Conservation (phyloP, 2,113 vertebrate genomes). For the Machaerirhynchus nigripectus region DNA sequence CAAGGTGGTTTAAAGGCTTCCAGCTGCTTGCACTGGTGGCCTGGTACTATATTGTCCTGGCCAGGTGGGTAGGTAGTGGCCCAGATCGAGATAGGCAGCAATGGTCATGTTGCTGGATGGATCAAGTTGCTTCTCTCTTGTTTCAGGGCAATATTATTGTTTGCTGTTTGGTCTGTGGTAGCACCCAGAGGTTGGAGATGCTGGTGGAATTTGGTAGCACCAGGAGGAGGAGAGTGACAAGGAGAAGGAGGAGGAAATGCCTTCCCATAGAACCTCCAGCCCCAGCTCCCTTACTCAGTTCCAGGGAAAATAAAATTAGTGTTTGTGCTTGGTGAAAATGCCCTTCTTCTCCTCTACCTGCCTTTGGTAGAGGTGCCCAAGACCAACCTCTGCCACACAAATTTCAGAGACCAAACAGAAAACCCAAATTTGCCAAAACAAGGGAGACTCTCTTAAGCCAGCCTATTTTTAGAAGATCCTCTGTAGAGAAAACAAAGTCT, state of each 20-base stretch:
- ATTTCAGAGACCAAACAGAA: neutral
- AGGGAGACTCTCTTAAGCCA: neutral
- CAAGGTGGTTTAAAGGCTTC: neutral
- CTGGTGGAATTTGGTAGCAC: neutral
- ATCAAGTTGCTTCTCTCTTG: neutral
- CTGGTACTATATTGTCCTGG: neutral
- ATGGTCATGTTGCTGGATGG: neutral
- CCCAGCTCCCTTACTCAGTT: neutral
- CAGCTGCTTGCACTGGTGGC: neutral
- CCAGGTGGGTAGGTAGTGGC: neutral
- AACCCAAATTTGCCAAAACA: neutral
- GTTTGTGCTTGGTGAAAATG: neutral
- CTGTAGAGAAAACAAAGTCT: conserved; percentile 10
- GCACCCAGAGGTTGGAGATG: neutral
- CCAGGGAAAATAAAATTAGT: neutral
- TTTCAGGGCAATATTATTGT: neutral
- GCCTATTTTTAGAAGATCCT: conserved; percentile 27
- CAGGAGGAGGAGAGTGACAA: neutral
- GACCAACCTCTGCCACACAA: neutral
- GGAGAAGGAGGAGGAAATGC: neutral
- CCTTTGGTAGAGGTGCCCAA: neutral
- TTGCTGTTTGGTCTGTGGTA: neutral
- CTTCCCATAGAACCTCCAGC: neutral
- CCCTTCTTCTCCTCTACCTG: neutral
- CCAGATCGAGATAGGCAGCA: neutral